phyloP scores from a whole-genome alignment of 2,888 invertebrate species.

The Eupithecia pulchellata region DNA sequence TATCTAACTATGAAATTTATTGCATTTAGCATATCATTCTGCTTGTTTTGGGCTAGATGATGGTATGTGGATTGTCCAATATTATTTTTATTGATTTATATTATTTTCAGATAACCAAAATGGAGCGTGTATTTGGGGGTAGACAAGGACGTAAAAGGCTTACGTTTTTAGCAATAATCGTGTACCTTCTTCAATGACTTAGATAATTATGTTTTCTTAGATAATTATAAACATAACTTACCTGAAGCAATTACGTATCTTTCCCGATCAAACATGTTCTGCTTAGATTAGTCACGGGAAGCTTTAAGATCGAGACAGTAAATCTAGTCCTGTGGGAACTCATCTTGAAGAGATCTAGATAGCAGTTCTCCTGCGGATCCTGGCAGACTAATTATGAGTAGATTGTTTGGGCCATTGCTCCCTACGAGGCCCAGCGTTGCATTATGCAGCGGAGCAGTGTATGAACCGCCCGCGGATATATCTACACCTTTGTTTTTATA shows the following conservation, averaged over 20 bases:
- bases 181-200: neutral
- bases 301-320: slow-evolving; percentile 18
- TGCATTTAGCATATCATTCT: too few relatives aligned
- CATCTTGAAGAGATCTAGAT: slow-evolving; percentile 55
- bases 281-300: neutral
- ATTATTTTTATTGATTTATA: too few relatives aligned
- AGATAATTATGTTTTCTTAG: slow-evolving; percentile 4
- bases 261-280: neutral
- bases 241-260: slow-evolving; percentile 1
- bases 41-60: too few relatives aligned
- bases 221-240: neutral
- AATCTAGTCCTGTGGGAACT: slow-evolving; percentile 56
- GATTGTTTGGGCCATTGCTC: slow-evolving; percentile 71
- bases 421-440: slow-evolving; percentile 54
- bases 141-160: neutral
- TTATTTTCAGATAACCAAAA: too few relatives aligned
- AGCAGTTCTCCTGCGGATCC: slow-evolving; percentile 48
- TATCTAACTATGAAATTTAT: too few relatives aligned
- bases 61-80: too few relatives aligned
- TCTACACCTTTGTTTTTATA: slow-evolving; percentile 44
- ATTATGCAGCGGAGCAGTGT: slow-evolving; percentile 53
- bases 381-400: slow-evolving; percentile 67
- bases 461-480: slow-evolving; percentile 47
- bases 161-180: neutral
- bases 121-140: too few relatives aligned